Evolutionary conservation across 2,888 invertebrate genomes (phyloP), one percentile per base, ranked within the genome.

Genomic region (Rosalia funebris): DNA sequence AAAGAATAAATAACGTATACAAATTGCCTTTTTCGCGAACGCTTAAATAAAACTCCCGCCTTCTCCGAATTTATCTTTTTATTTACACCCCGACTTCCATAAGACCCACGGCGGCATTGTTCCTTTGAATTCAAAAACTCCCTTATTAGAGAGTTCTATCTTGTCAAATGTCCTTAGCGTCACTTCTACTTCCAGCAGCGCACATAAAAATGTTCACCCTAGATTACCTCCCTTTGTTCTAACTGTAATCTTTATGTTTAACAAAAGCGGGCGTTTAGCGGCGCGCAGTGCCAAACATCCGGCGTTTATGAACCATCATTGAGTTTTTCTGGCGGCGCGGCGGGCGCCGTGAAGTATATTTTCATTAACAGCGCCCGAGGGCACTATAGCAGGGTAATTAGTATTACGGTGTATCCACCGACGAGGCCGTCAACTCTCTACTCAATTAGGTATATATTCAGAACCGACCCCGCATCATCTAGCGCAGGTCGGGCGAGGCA

Each of bases 351-450:
- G 69, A 71, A 76, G 77, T 76, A 76, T 76, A 77, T 76, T 78
- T 76, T 77, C 77, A 77, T 78, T 77, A 77, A 76, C 75, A 74
- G 68, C 75, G 65, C 75, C 75, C 75, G 63, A 63, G 76, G 73
- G 77, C 71, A 73, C 77, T 76, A 77, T 75, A 71, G 68, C 69
- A 63, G 68, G 68, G 74, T 78, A 78, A 78, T 77, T 77, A 77
- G 76, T 76, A 77, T 76, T 74, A 75, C 74, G 68, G 71, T 68
- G 71, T 73, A 68, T 70, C 71, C 66, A 69, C 71, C 68, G 68
- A 71, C 70, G 69, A 62, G 70, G 69, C 72, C 70, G 70, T 71
- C 72, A 73, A 74, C 74, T 75, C 72, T 71, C 71, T 73, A 73
- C 75, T 77, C 75, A 77, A 77, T 77, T 76, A 75, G 74, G 66